phyloP scores from a whole-genome alignment of 1,140 invertebrate species.

The Pararge aegeria region DNA sequence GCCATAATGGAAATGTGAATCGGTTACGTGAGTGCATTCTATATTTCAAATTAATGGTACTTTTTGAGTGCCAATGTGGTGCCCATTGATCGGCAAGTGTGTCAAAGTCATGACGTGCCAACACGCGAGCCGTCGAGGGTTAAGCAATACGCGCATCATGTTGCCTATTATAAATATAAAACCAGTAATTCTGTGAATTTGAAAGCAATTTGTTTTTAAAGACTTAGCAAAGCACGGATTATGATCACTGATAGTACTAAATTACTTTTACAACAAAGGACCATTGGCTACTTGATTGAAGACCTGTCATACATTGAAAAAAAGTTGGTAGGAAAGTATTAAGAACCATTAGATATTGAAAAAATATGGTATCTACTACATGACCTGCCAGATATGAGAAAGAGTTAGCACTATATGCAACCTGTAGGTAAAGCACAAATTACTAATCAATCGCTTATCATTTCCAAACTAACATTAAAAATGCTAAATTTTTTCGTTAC shows the following conservation, averaged over 20 bases:
- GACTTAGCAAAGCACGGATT: background rate
- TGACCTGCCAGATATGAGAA: no score
- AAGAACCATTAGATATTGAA: no score
- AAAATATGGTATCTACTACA: no score
- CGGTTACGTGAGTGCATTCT: constrained; percentile 10
- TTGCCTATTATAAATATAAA: constrained; percentile 12
- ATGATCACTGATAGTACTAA: background rate
- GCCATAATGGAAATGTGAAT: constrained; percentile 5
- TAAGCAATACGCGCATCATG: constrained; percentile 47
- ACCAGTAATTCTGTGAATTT: background rate
- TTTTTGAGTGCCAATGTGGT: constrained; percentile 29
- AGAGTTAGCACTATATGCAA: no score
- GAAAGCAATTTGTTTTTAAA: background rate
- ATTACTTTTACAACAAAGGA: no score
- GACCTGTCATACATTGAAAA: no score
- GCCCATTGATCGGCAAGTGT: constrained; percentile 63
- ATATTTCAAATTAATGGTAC: constrained; percentile 23
- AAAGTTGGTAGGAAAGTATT: no score
- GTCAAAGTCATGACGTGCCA: constrained; percentile 69
- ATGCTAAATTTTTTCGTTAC: no score
- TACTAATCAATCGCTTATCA: no score
- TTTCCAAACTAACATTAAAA: no score
- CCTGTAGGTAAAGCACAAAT: no score
- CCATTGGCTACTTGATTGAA: no score
- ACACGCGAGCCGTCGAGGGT: constrained; percentile 48